A percentile compares a stretch with the other conserved stretches of the same genome.
Conservation (phyloP, 2,888 invertebrate species). For the Lissonota sp. region DNA sequence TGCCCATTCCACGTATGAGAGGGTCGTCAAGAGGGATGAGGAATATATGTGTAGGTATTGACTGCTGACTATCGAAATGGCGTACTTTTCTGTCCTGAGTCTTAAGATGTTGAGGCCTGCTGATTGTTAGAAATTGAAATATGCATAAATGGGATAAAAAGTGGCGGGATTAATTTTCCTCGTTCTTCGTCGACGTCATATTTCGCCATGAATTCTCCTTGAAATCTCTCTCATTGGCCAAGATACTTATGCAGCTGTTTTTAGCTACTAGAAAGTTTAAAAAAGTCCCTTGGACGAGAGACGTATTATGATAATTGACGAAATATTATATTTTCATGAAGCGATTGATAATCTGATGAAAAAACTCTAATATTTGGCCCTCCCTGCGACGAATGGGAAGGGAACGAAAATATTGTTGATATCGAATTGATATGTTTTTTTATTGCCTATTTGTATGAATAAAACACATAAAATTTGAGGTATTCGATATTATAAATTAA, state of each 20-base stretch:
- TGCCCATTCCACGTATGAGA: conserved; percentile 16
- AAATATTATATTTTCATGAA: conserved; percentile 64
- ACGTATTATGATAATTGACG: conserved; percentile 57
- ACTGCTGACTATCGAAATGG: not conserved
- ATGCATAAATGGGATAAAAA: conserved; percentile 32
- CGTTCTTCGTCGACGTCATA: conserved; percentile 13
- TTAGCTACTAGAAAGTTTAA: no score
- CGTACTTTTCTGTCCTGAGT: no score
- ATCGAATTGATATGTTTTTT: not conserved
- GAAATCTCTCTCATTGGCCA: not conserved
- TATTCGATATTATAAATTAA: not conserved
- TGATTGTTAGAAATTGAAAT: not conserved
- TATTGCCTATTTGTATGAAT: not conserved
- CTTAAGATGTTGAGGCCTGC: no score
- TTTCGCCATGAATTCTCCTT: conserved; percentile 6
- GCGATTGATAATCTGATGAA: conserved; percentile 58
- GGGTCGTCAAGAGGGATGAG: no score
- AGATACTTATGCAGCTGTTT: not conserved
- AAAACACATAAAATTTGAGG: not conserved
- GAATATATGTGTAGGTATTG: not conserved
- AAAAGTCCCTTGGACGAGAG: conserved; percentile 35
- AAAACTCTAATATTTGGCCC: conserved; percentile 1
- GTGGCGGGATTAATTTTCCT: conserved; percentile 47
- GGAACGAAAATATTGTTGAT: not conserved
- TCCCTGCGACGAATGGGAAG: not conserved